Base-by-base conservation (phyloP, 2,888 invertebrate genomes). In the Trichogramma evanescens region DNA sequence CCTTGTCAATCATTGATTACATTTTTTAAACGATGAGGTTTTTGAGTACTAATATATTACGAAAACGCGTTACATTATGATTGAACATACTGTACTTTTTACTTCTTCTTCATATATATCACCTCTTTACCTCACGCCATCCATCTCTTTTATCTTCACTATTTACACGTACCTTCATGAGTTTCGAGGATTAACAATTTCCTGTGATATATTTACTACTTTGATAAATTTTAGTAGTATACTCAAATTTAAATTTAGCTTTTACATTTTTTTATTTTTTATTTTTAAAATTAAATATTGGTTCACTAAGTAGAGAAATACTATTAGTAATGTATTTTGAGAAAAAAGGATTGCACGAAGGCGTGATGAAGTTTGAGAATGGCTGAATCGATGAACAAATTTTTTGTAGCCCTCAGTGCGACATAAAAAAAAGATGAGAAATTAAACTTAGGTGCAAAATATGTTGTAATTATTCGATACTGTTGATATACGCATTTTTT, bases 281-380 rank as follows among this genome's bases (percentile, higher is more conserved):
- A 13, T 53, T 53, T 55, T 59, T 46, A 43, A 57, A 51, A 26
- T n/a, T 54, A 46, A 42, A 56, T 51, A 13, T 51, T 50, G 54
- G 26, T 56, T 39, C 26, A 26, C 26, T 26, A 26, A 26, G 26
- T 26, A 26, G 26, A 26, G 26, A 26, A 26, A 26, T 26, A 26
- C 26, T 26, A 26, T 26, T 26, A 26, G 26, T 26, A 26, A 26
- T 26, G 2, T 26, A 26, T 26, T 26, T 26, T 26, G 6, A 54
- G n/a, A 49, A 52, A 45, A 38, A 52, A 54, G 52, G 55, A 59
- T 59, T 57, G 55, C 43, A 56, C 58, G 58, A 59, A 64, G 62
- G 62, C 59, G 54, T 59, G 51, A 59, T 46, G 48, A 56, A 55
- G 64, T 66, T 63, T 66, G 66, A 66, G 66, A 68, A 68, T 65